These are phyloP conservation scores for Pararge aegeria DNA, from an alignment of 1,140 invertebrate species.

Conservation along the genomic window DNA sequence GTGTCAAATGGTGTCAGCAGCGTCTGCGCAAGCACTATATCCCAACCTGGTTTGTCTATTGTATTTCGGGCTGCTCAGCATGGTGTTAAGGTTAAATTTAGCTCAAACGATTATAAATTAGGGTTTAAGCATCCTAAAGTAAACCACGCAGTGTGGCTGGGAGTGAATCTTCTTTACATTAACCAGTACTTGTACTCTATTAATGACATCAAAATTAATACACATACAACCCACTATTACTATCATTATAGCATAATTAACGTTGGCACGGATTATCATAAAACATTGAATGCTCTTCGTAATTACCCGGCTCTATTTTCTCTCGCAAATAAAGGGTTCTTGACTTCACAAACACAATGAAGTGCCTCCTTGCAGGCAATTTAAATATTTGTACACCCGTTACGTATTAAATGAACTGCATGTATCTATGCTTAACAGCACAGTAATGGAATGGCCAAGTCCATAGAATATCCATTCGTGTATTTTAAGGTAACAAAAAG, in stretches of 20 bases:
- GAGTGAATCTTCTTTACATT: background rate
- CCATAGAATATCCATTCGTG: background rate
- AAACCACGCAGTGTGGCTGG: too few species aligned
- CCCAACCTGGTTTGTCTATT: too few species aligned
- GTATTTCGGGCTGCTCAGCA: too few species aligned
- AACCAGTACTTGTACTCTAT: background rate
- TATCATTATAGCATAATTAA: constrained; percentile 7
- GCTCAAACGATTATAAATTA: too few species aligned
- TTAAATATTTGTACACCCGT: constrained; percentile 27
- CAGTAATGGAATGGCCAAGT: background rate
- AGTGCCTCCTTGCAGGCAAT: constrained; percentile 24
- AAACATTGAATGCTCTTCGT: constrained; percentile 23
- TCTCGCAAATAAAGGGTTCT: constrained; percentile 33
- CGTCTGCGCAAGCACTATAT: too few species aligned
- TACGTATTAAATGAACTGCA: constrained; percentile 12
- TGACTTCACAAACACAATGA: constrained; percentile 29
- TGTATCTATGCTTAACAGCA: background rate
- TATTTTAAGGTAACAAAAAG: background rate
- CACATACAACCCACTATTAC: background rate
- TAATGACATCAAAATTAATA: background rate
- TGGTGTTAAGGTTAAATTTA: too few species aligned
- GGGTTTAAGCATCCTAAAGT: too few species aligned
- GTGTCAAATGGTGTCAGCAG: too few species aligned
- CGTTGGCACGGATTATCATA: constrained; percentile 23
- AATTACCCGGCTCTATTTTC: constrained; percentile 28